phyloP scores from a whole-genome alignment of 2,797 vertebrate genomes.

The Cryptoblepharus egeriae region DNA sequence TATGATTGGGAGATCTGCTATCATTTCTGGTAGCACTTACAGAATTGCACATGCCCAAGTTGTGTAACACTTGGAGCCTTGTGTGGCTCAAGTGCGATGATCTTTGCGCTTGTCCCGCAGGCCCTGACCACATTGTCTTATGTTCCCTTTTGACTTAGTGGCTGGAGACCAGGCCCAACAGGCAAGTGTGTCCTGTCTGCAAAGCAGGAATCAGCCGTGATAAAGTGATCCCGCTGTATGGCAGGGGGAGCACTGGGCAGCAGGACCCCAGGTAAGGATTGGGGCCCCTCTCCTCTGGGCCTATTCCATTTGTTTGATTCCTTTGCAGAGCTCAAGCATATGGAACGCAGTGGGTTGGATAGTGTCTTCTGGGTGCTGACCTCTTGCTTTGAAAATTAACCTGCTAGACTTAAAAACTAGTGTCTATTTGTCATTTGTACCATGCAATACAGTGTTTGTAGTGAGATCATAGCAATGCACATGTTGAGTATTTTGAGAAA shows the following conservation, averaged over 20 bases:
- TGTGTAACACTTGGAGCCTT: background rate
- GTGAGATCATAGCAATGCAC: background rate
- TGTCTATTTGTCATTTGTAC: constrained; percentile 14
- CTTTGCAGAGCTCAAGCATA: background rate
- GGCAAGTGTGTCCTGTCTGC: constrained; percentile 98
- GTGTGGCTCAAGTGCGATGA: background rate
- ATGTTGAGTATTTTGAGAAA: background rate
- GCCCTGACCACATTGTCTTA: background rate
- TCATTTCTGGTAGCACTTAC: background rate
- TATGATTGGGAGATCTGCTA: too few relatives aligned
- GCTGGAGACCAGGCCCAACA: constrained; percentile 96
- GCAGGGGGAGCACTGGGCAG: constrained; percentile 94
- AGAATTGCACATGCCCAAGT: too few relatives aligned
- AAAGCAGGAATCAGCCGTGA: constrained; percentile 98
- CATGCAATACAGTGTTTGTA: constrained; percentile 11
- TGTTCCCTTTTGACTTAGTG: constrained; percentile 80
- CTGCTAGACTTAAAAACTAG: constrained; percentile 34
- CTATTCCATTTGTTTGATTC: background rate
- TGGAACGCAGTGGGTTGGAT: background rate
- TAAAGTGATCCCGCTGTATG: constrained; percentile 97
- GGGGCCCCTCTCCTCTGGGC: background rate
- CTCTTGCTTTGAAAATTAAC: constrained; percentile 13
- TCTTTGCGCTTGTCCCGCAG: background rate
- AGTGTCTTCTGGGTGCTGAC: constrained; percentile 15
- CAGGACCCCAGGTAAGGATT: constrained; percentile 92